phyloP scores from a whole-genome alignment of 2,888 invertebrate genomes.

The Drosophila imparisetae region DNA sequence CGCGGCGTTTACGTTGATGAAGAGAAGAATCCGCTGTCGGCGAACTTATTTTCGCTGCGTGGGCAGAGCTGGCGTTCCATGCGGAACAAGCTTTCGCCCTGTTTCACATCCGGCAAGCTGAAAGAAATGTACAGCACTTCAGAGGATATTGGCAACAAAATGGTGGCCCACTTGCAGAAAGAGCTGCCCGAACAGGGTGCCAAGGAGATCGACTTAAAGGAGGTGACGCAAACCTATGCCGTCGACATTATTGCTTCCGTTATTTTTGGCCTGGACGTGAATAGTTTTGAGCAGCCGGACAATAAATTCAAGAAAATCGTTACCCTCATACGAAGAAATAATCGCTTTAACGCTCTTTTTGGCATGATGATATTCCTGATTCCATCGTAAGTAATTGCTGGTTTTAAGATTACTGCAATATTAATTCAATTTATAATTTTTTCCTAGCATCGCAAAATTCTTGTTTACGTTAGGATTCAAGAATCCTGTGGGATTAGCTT shows the following conservation, averaged over 20 bases:
- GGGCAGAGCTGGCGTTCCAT: slow-evolving; percentile 87
- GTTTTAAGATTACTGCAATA: background rate
- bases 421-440: background rate
- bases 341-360: slow-evolving; percentile 38
- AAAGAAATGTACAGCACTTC: slow-evolving; percentile 88
- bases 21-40: slow-evolving; percentile 87
- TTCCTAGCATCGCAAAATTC: slow-evolving; percentile 55
- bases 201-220: slow-evolving; percentile 85
- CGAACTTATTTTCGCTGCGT: slow-evolving; percentile 83
- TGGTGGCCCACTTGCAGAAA: slow-evolving; percentile 84
- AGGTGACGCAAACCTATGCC: slow-evolving; percentile 80
- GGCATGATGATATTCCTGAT: slow-evolving; percentile 69
- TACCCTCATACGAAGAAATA: slow-evolving; percentile 27
- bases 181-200: slow-evolving; percentile 77
- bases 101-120: slow-evolving; percentile 88
- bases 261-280: slow-evolving; percentile 84
- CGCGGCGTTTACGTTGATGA: slow-evolving; percentile 88
- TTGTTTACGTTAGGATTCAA: slow-evolving; percentile 62
- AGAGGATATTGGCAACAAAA: slow-evolving; percentile 86
- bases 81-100: slow-evolving; percentile 87
- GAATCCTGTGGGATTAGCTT: slow-evolving; percentile 74
- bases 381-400: slow-evolving; percentile 71
- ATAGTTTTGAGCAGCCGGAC: slow-evolving; percentile 81
- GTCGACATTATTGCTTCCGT: slow-evolving; percentile 85
- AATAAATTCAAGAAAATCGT: slow-evolving; percentile 80